phyloP scores from a whole-genome alignment of 2,113 vertebrate genomes.

The Cottus gobio region DNA sequence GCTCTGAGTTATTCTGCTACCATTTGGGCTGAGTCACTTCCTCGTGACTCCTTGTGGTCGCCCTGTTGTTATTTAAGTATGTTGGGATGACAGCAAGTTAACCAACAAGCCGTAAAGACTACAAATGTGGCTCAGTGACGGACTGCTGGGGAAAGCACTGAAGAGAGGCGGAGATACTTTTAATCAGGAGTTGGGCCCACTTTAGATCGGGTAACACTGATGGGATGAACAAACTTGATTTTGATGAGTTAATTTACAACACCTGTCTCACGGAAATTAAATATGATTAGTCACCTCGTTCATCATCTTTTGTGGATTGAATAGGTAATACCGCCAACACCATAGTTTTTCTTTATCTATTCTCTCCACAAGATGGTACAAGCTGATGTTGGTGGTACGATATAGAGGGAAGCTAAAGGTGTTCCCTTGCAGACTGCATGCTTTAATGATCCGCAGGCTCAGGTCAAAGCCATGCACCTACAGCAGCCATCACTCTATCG shows the following conservation, averaged over 20 bases:
- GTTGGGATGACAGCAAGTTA: not conserved
- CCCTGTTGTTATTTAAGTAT: not conserved
- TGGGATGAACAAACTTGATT: not conserved
- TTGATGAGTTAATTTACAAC: not conserved
- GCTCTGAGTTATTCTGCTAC: conserved; percentile 9
- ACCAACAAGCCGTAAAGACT: not conserved
- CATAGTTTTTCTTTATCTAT: too few species aligned
- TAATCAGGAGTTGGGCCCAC: not conserved
- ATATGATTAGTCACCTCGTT: not conserved
- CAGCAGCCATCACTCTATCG: not conserved
- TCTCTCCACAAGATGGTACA: not conserved
- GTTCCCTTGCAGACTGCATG: not conserved
- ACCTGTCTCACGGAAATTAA: not conserved
- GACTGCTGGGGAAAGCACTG: not conserved
- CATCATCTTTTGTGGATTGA: not conserved
- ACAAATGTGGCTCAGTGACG: not conserved
- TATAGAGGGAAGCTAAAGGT: not conserved
- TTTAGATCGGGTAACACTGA: not conserved
- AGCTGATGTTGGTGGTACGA: not conserved
- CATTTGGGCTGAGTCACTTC: not conserved
- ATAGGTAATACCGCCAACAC: not conserved
- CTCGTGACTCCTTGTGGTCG: not conserved
- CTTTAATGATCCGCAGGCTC: not conserved
- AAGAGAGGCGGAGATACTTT: conserved; percentile 2
- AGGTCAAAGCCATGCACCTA: not conserved